Conservation (phyloP, 2,888 invertebrate genomes). For the Cosmopolites sordidus region DNA sequence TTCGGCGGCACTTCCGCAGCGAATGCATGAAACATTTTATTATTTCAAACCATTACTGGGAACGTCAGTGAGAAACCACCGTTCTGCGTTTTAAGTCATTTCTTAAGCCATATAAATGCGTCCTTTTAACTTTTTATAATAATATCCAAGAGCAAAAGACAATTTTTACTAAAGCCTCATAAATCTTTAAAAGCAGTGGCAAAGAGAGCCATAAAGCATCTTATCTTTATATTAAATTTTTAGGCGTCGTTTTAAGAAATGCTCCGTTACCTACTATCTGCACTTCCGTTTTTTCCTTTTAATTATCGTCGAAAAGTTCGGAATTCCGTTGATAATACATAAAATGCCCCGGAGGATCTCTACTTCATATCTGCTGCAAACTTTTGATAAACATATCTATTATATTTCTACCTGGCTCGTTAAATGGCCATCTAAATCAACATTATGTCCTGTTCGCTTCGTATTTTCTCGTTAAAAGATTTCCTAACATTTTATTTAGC, state of each 20-base stretch:
- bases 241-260: constrained; percentile 14
- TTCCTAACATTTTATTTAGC: too few relatives aligned
- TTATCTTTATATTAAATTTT: constrained; percentile 26
- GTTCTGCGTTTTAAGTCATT: constrained; percentile 13
- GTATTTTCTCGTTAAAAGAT: too few relatives aligned
- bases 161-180: constrained; percentile 16
- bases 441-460: too few relatives aligned
- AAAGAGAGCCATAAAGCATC: constrained; percentile 20
- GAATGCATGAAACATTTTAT: constrained; percentile 12
- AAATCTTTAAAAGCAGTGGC: constrained; percentile 14
- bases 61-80: constrained; percentile 11
- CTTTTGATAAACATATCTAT: too few relatives aligned
- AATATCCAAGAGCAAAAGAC: constrained; percentile 23
- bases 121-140: constrained; percentile 24
- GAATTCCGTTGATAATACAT: neutral
- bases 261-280: constrained; percentile 11
- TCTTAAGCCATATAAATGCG: constrained; percentile 24
- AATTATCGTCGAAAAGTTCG: neutral
- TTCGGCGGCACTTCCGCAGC: neutral
- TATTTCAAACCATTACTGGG: constrained; percentile 13
- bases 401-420: too few relatives aligned
- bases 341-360: too few relatives aligned
- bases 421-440: too few relatives aligned
- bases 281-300: constrained; percentile 1
- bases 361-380: too few relatives aligned